phyloP scores from a whole-genome alignment of 1,140 invertebrate genomes.

The Caenorhabditis remanei region DNA sequence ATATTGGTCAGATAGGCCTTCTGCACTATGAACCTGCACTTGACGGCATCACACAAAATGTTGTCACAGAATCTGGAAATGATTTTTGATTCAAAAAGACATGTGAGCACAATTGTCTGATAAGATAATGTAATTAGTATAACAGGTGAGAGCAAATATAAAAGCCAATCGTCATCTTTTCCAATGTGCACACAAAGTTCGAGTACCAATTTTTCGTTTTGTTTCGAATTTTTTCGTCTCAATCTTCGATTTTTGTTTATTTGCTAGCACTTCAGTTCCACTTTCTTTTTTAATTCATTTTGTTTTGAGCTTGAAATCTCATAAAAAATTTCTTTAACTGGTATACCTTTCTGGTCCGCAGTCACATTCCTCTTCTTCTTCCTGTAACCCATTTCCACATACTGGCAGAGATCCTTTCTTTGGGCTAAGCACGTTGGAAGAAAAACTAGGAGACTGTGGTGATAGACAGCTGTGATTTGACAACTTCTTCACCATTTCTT shows the following conservation, averaged over 20 bases:
- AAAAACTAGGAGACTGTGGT: slow-evolving; percentile 27
- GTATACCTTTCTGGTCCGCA: slow-evolving; percentile 61
- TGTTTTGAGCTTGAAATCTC: too few relatives aligned
- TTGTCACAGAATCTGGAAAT: slow-evolving; percentile 59
- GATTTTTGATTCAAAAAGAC: slow-evolving; percentile 9
- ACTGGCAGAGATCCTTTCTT: slow-evolving; percentile 61
- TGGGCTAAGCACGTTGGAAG: slow-evolving; percentile 36
- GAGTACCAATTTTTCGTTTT: neutral
- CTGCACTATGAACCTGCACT: slow-evolving; percentile 43
- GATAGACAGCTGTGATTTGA: slow-evolving; percentile 44
- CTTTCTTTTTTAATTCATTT: neutral
- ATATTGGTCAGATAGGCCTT: slow-evolving; percentile 41
- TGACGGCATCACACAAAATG: slow-evolving; percentile 49
- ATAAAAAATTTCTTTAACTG: neutral
- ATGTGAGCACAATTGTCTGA: neutral
- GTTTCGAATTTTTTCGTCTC: neutral
- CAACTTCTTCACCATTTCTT: slow-evolving; percentile 54
- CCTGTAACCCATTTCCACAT: slow-evolving; percentile 66
- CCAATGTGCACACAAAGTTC: neutral
- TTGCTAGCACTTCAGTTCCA: too few relatives aligned
- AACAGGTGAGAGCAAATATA: slow-evolving; percentile 13
- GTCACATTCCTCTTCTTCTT: slow-evolving; percentile 64
- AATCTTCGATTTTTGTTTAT: neutral
- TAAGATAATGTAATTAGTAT: slow-evolving; percentile 44
- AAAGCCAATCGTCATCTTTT: neutral